Evolutionary conservation across 2,797 vertebrate species (phyloP).

Genomic region (Echiichthys vipera): DNA sequence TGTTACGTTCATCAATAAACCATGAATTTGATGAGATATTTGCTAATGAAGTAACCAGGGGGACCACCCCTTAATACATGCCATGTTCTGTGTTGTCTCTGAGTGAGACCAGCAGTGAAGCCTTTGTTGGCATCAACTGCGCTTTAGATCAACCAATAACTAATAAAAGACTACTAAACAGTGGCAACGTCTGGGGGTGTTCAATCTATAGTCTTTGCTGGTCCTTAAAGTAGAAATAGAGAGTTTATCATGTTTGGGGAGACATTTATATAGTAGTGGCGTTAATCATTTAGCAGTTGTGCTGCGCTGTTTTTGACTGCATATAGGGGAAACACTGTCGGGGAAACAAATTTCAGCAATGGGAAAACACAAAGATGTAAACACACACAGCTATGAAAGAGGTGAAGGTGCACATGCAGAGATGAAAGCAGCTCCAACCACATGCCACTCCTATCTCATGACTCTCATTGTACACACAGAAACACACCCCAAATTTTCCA

Average conservation of each 20-base stretch:
- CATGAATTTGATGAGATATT: background rate
- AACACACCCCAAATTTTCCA: slow-evolving; percentile 71
- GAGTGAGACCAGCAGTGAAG: too few species aligned
- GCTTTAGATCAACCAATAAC: background rate
- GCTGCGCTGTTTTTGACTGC: too few species aligned
- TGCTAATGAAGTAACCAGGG: background rate
- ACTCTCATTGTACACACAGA: slow-evolving; percentile 62
- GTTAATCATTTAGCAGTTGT: too few species aligned
- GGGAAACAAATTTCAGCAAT: background rate
- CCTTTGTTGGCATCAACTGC: background rate
- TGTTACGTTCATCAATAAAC: background rate
- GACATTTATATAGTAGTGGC: too few species aligned
- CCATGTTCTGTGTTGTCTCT: too few species aligned
- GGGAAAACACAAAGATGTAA: slow-evolving; percentile 2
- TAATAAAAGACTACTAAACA: too few species aligned
- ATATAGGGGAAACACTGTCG: too few species aligned
- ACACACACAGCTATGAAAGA: slow-evolving; percentile 14
- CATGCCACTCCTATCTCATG: slow-evolving; percentile 60
- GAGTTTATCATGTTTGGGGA: too few species aligned
- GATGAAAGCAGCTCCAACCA: slow-evolving; percentile 51
- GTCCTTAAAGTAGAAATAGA: too few species aligned
- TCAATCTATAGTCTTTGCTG: too few species aligned
- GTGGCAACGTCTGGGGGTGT: too few species aligned
- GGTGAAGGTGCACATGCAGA: slow-evolving; percentile 47
- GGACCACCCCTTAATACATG: background rate